Base-by-base conservation (phyloP, 2,888 invertebrate species). In the Ethmia dodecea region DNA sequence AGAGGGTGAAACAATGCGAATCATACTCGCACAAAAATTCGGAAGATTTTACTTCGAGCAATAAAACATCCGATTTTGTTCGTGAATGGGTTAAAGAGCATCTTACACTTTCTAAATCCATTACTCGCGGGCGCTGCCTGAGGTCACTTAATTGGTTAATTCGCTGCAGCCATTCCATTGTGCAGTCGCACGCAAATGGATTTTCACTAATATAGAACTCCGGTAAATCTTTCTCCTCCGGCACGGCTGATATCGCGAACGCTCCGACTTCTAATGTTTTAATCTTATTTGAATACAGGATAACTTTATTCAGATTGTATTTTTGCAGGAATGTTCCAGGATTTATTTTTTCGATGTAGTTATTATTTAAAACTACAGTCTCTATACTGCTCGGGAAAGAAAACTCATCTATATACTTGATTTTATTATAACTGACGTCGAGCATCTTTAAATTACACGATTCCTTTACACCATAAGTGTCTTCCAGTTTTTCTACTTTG, bases 151-250 rank as follows among this genome's bases (percentile, higher is more conserved):
- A 83, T 79, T 92, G 92, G 86, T 93, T 93, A 70, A 94, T 91
- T 67, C 92, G 87, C 57, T 93, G 90, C 55, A 95, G 70, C 94
- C 95, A 96, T 76, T 94, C 94, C 93, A 95, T 93, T 55, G 91
- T 91, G 75, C 95, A 95, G 75, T 94, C 93, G 72, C 95, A 96
- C 53, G 91, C 88, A 68, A 95, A 92, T 40, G 94, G 94, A 86
- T 95, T 95, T 58, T 91, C 91, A 31, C 93, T 93, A 48, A 95
- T 90, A 68, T 91, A 93, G 74, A 95, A 93, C 65, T 92, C 90
- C 10, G 94, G 93, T 51, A 93, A 77, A 61, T 92, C 91, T 71
- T 88, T 89, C 54, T 91, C 89, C 47, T 89, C 89, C 2, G 89
- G 86, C 35, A 92, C 89, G 35, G 89, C 79, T 51, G 90, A 89